A percentile compares a stretch with the other conserved stretches of the same genome.
These are phyloP conservation scores for Desmodus rotundus DNA, from an alignment of 2,113 vertebrate genomes.

Conservation along the genomic window DNA sequence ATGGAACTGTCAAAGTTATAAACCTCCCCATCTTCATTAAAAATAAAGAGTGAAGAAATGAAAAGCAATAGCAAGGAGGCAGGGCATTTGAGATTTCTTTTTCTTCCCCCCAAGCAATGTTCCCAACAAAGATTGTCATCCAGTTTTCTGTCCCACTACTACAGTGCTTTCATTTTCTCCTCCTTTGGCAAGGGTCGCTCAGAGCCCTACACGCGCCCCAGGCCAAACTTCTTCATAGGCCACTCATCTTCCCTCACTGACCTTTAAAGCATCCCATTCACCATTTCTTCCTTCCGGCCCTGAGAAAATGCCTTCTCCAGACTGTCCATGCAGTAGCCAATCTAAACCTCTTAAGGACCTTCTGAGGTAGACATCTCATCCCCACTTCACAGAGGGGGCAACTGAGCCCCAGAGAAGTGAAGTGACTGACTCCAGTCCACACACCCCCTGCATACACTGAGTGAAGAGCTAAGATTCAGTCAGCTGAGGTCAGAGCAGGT, in stretches of 20 bases:
- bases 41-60: conserved; percentile 50
- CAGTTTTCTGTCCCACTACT: not conserved
- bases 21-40: conserved; percentile 71
- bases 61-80: conserved; percentile 51
- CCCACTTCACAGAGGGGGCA: not conserved
- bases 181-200: not conserved
- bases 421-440: not conserved
- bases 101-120: not conserved
- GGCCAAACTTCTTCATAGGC: not conserved
- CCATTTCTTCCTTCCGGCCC: not conserved
- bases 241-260: not conserved
- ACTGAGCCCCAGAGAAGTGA: not conserved
- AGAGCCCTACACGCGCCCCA: not conserved
- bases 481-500: not conserved
- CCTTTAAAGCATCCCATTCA: not conserved
- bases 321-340: not conserved
- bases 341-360: not conserved
- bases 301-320: not conserved
- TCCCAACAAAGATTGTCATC: not conserved
- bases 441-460: not conserved
- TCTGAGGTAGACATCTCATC: not conserved
- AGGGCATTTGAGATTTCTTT: not conserved
- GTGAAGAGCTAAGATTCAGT: not conserved
- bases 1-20: conserved; percentile 74
- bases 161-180: not conserved